Base-by-base conservation (phyloP, 2,113 vertebrate genomes). In the Entomyzon cyanotis region DNA sequence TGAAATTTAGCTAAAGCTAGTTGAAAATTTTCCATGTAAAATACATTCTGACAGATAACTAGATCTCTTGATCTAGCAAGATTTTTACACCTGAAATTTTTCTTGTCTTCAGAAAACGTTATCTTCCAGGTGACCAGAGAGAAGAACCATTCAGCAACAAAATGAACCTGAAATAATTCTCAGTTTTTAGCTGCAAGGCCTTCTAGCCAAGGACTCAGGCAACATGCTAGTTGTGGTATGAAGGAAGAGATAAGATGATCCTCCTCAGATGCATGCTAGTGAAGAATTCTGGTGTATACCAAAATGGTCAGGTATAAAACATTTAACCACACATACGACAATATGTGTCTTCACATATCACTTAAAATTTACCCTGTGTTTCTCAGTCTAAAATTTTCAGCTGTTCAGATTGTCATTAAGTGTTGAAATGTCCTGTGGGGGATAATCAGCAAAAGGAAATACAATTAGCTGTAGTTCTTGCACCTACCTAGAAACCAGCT, bases 81-180 rank as follows among this genome's bases (percentile, higher is more conserved):
- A 39, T 13, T 75, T 95, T 93, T 55, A 77, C 24, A 63, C 80
- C 50, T 93, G 42, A 93, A 55, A 33, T 91, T 84, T 75, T 21
- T 85, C 11, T 21, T 56, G 23, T 71, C 55, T 89, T 90, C 39
- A 75, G 55, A 85, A 93, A 90, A 77, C 17, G 19, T 85, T 67
- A 83, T 8, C n/a, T 83, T 94, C 65, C 70, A 78, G 42, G 37
- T 73, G 81, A 80, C 37, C 19, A 87, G 50, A 46, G 52, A 83
- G 78, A 80, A 88, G n/a, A 88, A 37, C 8, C 31, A 69, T 84
- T 92, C 64, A 85, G 46, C 63, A 85, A 60, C 39, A 84, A 75
- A 91, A 95, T 56, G 52, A 81, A 80, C 50, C 9, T 56, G n/a
- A 47, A 94, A 77, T 80, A 80, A 69, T 80, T 89, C 91, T 74